Base-by-base conservation (phyloP, 2,888 invertebrate genomes). In the Cloeon dipterum region DNA sequence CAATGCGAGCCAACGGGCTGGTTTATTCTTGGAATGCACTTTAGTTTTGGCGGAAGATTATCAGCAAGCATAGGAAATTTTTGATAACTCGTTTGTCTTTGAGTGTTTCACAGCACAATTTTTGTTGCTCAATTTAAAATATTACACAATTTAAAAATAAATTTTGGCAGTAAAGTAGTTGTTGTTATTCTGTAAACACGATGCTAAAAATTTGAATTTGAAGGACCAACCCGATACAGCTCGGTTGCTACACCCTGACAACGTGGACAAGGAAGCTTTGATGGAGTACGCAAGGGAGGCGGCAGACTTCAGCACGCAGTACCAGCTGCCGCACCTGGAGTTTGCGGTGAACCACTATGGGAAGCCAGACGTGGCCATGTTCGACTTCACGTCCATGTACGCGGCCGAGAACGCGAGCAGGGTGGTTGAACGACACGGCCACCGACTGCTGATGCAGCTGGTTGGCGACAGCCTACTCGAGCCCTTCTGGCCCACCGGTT, bases 401-500 rank as follows among this genome's bases (percentile, higher is more conserved):
- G 86, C 89, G 0, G 89, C 96, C 0, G 91, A 93, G 57, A 88
- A 91, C 58, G 88, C 94, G 5, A 83, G 83, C 46, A 29, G 14
- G n/a, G 75, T 91, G 16, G 56, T 83, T 11, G 78, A 74, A 48
- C 57, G 63, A 38, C 61, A 72, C 43, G 85, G 86, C 0, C 75
- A 81, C 44, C 71, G 75, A 32, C 62, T 96, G 4, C 62, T 96
- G 13, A 78, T 85, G 62, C 79, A 77, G 47, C 66, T 98, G 37
- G 94, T 96, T 2, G 96, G 96, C 1, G 96, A 98, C 59, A 91
- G 89, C 55, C 62, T 96, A 38, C 65, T 96, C 20, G 96, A 96
- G 68, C 88, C 88, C 1, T 98, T 98, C 59, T 98, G 98, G 96
- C 98, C 96, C 4, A 94, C 93, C 1, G 98, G 98, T 0, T 93